Base-by-base conservation (phyloP, 2,888 invertebrate genomes). In the Parnassius apollo region DNA sequence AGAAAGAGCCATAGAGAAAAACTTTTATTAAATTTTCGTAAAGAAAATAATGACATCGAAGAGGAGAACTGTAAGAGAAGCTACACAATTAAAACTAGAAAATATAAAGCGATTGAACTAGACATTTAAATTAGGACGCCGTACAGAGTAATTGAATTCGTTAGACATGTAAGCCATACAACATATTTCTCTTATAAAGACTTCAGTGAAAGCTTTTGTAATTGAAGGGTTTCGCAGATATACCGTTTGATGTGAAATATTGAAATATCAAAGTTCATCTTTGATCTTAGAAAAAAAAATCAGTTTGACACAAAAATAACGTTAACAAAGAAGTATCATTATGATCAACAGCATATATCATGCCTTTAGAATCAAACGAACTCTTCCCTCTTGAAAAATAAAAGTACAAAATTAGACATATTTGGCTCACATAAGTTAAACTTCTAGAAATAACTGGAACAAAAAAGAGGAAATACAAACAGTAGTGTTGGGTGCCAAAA, bases 201-300 rank as follows among this genome's bases (percentile, higher is more conserved):
- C 62, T 59, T 46, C 55, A 53, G 44, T 55, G 54, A 58, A 58
- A 58, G 62, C 59, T 59, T 63, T 59, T 59, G 51, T 59, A 59
- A 63, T 59, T 63, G 62, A 59, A 59, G 59, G 62, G 62, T 63
- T 63, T 59, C 58, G 49, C 35, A 62, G 57, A 62, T 13, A 49
- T 59, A 63, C 59, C 62, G 59, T 63, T 63, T 63, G 55, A 59
- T 49, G 49, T 49, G 9, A 49, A 49, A 18, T 63, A 55, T 51
- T 10, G 59, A 49, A 58, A 63, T 59, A 59, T 63, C 59, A 59
- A 63, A 59, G 59, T 54, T 50, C 35, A 8, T 46, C 55, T 63
- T 63, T 63, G 62, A 63, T 59, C 55, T 59, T 18, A 13, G 22
- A 50, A 63, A 59, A 63, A 59, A 59, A 63, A 59, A 51, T 45